These are phyloP conservation scores for Pluvianellus socialis DNA, from an alignment of 2,113 vertebrate genomes.

Conservation along the genomic window DNA sequence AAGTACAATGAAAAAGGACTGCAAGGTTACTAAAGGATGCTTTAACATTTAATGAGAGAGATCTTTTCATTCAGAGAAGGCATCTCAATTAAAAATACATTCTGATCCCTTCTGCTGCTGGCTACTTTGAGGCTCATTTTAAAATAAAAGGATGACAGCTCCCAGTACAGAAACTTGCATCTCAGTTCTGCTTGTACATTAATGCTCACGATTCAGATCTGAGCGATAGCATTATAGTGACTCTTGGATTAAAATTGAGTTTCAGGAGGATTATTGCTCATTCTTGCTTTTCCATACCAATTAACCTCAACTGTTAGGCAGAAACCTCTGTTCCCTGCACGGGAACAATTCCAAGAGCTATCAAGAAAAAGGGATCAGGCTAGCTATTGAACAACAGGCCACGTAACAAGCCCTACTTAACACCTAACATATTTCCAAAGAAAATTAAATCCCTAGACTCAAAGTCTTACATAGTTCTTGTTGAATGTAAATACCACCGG, in stretches of 20 bases:
- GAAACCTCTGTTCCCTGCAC: neutral
- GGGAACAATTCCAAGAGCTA: constrained; percentile 19
- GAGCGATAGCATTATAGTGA: constrained; percentile 28
- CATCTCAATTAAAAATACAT: neutral
- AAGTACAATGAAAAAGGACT: neutral
- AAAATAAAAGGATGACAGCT: neutral
- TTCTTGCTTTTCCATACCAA: constrained; percentile 35
- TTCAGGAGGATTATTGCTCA: constrained; percentile 42
- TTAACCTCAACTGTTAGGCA: constrained; percentile 27
- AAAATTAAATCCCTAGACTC: neutral
- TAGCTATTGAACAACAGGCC: constrained; percentile 9
- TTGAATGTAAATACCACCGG: neutral
- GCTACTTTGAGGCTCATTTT: neutral
- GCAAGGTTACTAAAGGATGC: neutral
- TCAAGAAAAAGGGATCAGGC: constrained; percentile 2
- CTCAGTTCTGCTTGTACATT: neutral
- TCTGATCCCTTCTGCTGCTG: neutral
- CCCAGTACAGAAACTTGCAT: neutral
- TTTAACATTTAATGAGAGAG: constrained; percentile 36
- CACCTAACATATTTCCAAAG: constrained; percentile 26
- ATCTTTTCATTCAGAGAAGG: neutral
- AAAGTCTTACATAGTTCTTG: neutral
- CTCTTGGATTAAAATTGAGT: neutral
- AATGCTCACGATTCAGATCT: neutral
- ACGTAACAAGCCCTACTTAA: constrained; percentile 14